Evolutionary conservation across 2,888 invertebrate species (phyloP), one percentile per base, ranked within the genome.

Genomic region (Hyposoter dolosus): DNA sequence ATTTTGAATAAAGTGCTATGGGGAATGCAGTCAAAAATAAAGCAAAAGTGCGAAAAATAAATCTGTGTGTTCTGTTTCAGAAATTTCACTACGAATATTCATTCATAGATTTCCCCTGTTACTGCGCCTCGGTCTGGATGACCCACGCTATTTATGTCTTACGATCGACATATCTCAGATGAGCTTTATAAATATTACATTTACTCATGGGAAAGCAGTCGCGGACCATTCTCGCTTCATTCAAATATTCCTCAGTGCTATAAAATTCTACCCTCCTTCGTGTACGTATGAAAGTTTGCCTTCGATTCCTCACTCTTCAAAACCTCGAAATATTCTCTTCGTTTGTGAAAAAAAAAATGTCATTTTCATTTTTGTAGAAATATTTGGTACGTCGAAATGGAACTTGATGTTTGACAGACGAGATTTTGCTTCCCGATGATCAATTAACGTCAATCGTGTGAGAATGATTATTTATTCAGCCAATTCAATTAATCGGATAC

Each of bases 91-190:
- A 32, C 63, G 45, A 69, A 68, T 45, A 32, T 47, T 28, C 60
- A 84, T 63, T 40, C 76, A 12, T 72, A 60, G 56, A 56, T 65
- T 66, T 47, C 28, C 71, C 68, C 77, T 78, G 53, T 79, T 69
- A 76, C 74, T 35, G 68, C 60, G 3, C 5, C 65, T 81, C 75
- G 40, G 69, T 10, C 47, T 56, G 50, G 75, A 85, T 83, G 83
- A 80, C 91, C 90, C 91, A 88, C 88, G 89, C 79, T 93, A 92
- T 94, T 94, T 93, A 93, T 93, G 93, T 90, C 90, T 90, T 89
- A 90, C 92, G 93, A 93, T 93, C 93, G 93, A 93, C 93, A 93
- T 94, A 93, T 93, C 93, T 93, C 92, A 93, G 93, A 94, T 93
- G 92, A 91, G 92, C 91, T 80, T 91, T 93, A 93, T 92, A 93